A percentile compares a stretch with the other conserved stretches of the same genome.
These are phyloP conservation scores for Mormyrops attenuatus DNA, from an alignment of 2,797 vertebrate genomes.

Conservation along the genomic window DNA sequence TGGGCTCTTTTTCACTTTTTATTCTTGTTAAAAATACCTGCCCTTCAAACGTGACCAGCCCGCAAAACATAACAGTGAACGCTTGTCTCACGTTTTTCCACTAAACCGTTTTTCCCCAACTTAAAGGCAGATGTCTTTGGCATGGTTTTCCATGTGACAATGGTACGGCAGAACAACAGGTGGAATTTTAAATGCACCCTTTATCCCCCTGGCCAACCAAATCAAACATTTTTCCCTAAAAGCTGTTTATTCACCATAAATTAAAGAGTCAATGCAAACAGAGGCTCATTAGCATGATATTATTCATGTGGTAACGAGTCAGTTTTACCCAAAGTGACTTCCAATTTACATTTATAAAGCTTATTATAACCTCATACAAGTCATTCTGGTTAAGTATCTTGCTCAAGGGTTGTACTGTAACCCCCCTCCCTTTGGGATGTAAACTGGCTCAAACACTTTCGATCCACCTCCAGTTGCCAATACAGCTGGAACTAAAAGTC, in stretches of 20 bases:
- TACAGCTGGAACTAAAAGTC: background rate
- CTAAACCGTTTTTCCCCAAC: background rate
- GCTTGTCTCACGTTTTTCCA: background rate
- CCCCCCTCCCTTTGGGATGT: background rate
- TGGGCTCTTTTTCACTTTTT: constrained; percentile 26
- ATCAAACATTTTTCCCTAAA: background rate
- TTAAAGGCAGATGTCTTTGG: background rate
- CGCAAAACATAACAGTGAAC: background rate
- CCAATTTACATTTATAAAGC: constrained; percentile 8
- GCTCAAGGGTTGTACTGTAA: background rate
- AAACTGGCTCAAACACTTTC: background rate
- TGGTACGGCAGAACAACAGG: background rate
- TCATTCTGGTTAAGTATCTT: constrained; percentile 2
- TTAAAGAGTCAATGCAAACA: background rate
- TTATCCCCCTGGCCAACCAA: background rate
- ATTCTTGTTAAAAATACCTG: constrained; percentile 32
- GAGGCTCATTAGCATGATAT: background rate
- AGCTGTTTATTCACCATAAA: constrained; percentile 10
- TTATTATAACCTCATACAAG: background rate
- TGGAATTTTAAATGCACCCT: background rate
- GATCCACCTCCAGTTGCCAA: background rate
- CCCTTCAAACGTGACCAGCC: constrained; percentile 28
- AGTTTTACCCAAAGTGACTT: background rate
- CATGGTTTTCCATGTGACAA: background rate
- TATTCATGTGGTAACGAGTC: constrained; percentile 10